Base-by-base conservation (phyloP, 2,113 vertebrate species). In the Odocoileus virginianus region DNA sequence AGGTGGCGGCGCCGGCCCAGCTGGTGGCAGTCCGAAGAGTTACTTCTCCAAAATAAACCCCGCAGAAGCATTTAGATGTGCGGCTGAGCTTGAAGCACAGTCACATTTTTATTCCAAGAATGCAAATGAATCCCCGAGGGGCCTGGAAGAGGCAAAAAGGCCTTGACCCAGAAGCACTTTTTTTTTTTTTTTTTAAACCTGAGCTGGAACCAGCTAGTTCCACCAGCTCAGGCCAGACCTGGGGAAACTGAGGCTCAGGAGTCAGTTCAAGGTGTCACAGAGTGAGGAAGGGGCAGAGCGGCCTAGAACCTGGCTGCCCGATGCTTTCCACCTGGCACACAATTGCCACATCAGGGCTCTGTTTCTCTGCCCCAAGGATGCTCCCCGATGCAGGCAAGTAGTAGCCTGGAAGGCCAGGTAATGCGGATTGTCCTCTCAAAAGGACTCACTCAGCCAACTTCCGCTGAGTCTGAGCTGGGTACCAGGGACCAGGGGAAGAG, bases 1-100 rank as follows among this genome's bases (percentile, higher is more conserved):
- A 64, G n/a, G 88, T 23, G 0, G 89, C 52, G 94, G 60, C 45
- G 23, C 76, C 45, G 0, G 25, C 86, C 50, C 97, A 92, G 89
- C 96, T 67, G 50, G 90, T 67, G 50, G 90, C 92, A 47, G 93
- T 97, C 96, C 83, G 28, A 97, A 86, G 94, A 81, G 78, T 87
- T 97, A 84, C 93, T 98, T 82, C 98, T 98, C 95, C 95, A 97
- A 95, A 98, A 96, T 36, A 79, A 98, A 96, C 94, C 93, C 60
- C 15, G 12, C 83, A 33, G 27, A 95, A 98, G 96, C 97, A 97
- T 97, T 98, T 98, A 54, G 96, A 92, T 96, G 94, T 76, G 60
- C 9, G 15, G 40, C 60, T 84, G 92, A 96, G 94, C 74, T 16
- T 81, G 91, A 98, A 97, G 60, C 74, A 93, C 90, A 89, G 83